Base-by-base conservation (phyloP, 2,113 vertebrate genomes). In the Dunckerocampus dactyliophorus region DNA sequence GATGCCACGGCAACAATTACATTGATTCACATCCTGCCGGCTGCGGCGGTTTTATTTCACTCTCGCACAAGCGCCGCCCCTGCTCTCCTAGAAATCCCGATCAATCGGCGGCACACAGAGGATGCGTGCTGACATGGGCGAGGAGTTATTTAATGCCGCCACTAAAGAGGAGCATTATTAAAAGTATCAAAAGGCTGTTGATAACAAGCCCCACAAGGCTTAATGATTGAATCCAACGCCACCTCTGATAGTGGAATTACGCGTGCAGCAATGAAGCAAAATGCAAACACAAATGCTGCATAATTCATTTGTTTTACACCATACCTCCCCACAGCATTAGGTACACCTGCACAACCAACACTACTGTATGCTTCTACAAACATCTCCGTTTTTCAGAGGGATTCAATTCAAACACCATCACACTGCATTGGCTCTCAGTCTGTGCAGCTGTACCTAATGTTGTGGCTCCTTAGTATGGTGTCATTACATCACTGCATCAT, bases 111-210 rank as follows among this genome's bases (percentile, higher is more conserved):
- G 51, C 65, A 55, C 65, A 55, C 50, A 56, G 69, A 12, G 1
- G 53, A 31, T 31, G 46, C 55, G 11, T 71, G 59, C 67, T 69
- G 42, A 59, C 21, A 72, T 63, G 52, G 59, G 48, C 19, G 4
- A 72, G 61, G 52, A 74, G 62, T 75, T 67, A 68, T 79, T 80
- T 70, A 74, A 71, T 75, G 69, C 67, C 0, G 46, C 55, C 63
- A 76, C 82, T 78, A 68, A 79, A 74, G 50, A 72, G 20, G 34
- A 65, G 70, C 47, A 76, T 76, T 75, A 77, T 5, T 17, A 55
- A 39, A 72, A 72, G 56, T 39, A 76, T 46, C 54, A 45, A 67
- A 65, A 73, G 63, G 50, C 31, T 34, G 59, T 72, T 67, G 82
- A 77, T 66, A 34, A 34, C 31, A 34, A 34, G 31, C 31, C 31